Percentiles rank a stretch among this genome's conserved stretches.
Evolutionary conservation across 2,888 invertebrate species (phyloP).

Genomic region (Calliopum simillimum): DNA sequence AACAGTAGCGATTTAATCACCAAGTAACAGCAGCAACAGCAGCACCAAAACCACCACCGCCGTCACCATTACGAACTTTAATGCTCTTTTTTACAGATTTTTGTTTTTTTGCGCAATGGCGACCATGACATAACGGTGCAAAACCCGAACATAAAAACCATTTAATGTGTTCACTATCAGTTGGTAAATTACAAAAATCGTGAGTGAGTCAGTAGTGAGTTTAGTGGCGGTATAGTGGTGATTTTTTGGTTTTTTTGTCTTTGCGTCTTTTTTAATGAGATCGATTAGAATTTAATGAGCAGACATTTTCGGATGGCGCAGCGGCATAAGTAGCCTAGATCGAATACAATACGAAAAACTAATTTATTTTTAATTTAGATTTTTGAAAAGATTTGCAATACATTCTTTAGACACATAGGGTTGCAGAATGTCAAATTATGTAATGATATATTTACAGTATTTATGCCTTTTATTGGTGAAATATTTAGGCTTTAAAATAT

Average conservation of each 20-base stretch:
- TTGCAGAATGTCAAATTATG: too few relatives aligned
- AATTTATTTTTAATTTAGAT: too few relatives aligned
- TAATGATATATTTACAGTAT: too few relatives aligned
- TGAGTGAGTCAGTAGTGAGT: conserved; percentile 25
- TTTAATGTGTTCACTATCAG: conserved; percentile 25
- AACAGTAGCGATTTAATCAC: conserved; percentile 49
- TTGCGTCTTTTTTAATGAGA: conserved; percentile 19
- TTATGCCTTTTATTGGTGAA: too few relatives aligned
- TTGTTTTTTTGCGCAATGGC: conserved; percentile 38
- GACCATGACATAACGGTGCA: conserved; percentile 42
- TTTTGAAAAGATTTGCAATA: too few relatives aligned
- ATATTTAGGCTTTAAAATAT: too few relatives aligned
- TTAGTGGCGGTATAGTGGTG: not conserved
- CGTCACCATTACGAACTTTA: conserved; percentile 15
- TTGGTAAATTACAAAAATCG: conserved; percentile 23
- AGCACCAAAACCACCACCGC: conserved; percentile 38
- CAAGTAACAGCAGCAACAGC: conserved; percentile 45
- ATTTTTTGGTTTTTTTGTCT: conserved; percentile 1
- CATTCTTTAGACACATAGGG: too few relatives aligned
- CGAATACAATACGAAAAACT: too few relatives aligned
- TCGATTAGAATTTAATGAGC: conserved; percentile 27
- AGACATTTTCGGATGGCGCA: not conserved
- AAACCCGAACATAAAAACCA: not conserved
- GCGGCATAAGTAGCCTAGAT: too few relatives aligned
- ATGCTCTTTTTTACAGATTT: not conserved